Percentiles rank a stretch among this genome's conserved stretches.
These are phyloP conservation scores for Turnix velox DNA, from an alignment of 2,113 vertebrate species.

Conservation along the genomic window DNA sequence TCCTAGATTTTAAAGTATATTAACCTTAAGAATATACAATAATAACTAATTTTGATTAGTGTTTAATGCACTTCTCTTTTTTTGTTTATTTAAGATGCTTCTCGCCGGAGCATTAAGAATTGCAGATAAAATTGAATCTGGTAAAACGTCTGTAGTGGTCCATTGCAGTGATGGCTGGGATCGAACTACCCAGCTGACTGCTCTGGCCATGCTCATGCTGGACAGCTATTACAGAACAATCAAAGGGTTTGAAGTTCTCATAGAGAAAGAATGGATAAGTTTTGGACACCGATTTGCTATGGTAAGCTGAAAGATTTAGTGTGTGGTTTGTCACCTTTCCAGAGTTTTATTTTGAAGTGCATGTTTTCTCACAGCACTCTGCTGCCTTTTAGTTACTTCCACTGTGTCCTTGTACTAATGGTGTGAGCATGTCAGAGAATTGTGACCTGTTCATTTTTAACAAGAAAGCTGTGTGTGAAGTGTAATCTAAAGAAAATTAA, in stretches of 20 bases:
- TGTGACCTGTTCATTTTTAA: not conserved
- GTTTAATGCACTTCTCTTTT: not conserved
- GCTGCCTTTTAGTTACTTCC: not conserved
- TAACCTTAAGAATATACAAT: not conserved
- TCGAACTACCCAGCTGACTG: constrained; percentile 90
- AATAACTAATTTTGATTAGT: not conserved
- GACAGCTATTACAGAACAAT: constrained; percentile 93
- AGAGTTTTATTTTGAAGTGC: not conserved
- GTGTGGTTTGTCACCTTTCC: not conserved
- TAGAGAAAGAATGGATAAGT: constrained; percentile 97
- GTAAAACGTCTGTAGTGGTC: constrained; percentile 92
- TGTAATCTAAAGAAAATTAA: not conserved
- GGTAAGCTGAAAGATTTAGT: constrained; percentile 69
- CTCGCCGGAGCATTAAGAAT: constrained; percentile 88
- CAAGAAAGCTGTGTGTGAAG: not conserved
- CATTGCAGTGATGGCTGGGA: constrained; percentile 98
- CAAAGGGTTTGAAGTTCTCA: constrained; percentile 88
- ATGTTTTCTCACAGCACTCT: not conserved
- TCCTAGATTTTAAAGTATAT: not conserved
- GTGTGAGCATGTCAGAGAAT: not conserved
- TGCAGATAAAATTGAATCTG: constrained; percentile 90
- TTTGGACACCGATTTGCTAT: constrained; percentile 93
- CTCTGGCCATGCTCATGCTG: constrained; percentile 95
- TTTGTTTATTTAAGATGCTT: constrained; percentile 76
- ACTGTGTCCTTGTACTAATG: not conserved